Evolutionary conservation across 1,140 invertebrate genomes (phyloP), one percentile per base, ranked within the genome.

Genomic region (Brachionus asplanchnoidis): DNA sequence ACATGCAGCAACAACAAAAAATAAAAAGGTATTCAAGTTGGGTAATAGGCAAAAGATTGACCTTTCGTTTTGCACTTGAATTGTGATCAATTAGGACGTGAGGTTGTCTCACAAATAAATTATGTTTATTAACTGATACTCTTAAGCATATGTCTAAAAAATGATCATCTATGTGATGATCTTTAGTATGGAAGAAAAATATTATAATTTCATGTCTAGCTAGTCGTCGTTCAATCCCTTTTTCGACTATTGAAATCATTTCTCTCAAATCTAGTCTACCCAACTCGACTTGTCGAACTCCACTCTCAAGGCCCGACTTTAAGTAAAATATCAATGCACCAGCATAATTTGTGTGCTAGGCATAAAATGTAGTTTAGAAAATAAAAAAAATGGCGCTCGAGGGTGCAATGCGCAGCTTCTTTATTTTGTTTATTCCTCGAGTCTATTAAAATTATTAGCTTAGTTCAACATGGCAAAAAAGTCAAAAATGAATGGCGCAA

Each of bases 101-200:
- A 8, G 1, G n/a, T n/a, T 1, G 46, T 20, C 14, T 32, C 2
- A 32, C 26, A 40, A 32, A 68, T 68, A 68, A 68, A 68, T 68
- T 68, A 68, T 68, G 66, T 68, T 68, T 68, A 68, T 68, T 68
- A 14, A 68, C 12, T 68, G 32, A n/a, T 68, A n/a, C 26, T 73
- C 17, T 20, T 73, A 44, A 73, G 6, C 28, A 40, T 73, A 73
- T 9, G 68, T 73, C 68, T 73, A 44, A 73, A 17, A 17, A 20
- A 73, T 73, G 66, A 68, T 68, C 66, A 68, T 73, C 68, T 40
- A 20, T 20, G 68, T 73, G 36, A 44, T 40, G 36, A 73, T 68
- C 20, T 68, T 40, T 68, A n/a, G n/a, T 60, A 60, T 9, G 9
- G 4, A 60, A 60, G n/a, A 60, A 56, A 60, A 60, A 60, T 14